Conservation (phyloP, 2,113 vertebrate genomes). For the Peromyscus leucopus region DNA sequence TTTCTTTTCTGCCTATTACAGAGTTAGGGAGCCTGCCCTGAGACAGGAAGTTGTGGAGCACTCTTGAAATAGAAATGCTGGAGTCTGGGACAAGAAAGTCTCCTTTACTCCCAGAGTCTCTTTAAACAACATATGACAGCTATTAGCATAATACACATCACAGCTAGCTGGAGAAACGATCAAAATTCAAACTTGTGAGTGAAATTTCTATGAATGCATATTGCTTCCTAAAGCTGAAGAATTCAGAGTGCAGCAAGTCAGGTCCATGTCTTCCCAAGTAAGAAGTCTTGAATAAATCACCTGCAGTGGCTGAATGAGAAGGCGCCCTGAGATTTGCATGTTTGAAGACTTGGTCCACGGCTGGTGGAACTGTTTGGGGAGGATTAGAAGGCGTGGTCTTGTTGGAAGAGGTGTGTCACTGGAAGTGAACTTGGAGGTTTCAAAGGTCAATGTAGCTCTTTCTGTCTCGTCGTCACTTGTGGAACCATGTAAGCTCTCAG, state of each 20-base stretch:
- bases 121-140: background rate
- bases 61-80: background rate
- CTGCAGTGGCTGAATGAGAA: background rate
- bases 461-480: background rate
- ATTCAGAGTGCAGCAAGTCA: background rate
- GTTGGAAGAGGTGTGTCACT: background rate
- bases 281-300: background rate
- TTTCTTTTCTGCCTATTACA: background rate
- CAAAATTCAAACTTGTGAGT: background rate
- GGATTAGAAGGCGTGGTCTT: background rate
- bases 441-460: background rate
- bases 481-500: background rate
- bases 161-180: background rate
- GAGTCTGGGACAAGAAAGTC: background rate
- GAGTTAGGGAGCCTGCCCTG: background rate
- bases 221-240: background rate
- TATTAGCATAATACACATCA: background rate
- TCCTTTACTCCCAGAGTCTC: background rate
- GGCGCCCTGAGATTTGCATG: background rate
- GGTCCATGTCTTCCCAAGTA: no score
- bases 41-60: background rate
- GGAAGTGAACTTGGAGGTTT: background rate
- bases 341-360: background rate
- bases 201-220: background rate
- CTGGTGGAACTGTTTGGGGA: background rate